phyloP scores from a whole-genome alignment of 2,113 vertebrate species.

The Pristiophorus japonicus region DNA sequence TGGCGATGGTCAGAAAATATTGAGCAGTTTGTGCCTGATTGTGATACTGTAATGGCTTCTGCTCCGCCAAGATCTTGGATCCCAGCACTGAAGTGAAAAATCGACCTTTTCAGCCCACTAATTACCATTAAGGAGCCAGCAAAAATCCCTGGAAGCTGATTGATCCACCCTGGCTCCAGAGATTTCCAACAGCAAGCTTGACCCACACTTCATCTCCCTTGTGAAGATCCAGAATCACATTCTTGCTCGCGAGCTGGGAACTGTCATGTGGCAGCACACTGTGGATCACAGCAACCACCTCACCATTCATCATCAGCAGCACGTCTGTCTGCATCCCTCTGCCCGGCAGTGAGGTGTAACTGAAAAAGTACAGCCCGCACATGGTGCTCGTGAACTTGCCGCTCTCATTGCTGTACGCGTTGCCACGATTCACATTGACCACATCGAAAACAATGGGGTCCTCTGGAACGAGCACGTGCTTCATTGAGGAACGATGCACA shows the following conservation, averaged over 20 bases:
- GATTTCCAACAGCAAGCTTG: neutral
- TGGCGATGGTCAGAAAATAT: neutral
- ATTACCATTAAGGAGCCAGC: neutral
- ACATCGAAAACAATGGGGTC: neutral
- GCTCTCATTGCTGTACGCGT: neutral
- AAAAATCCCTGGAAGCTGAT: neutral
- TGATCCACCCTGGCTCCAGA: neutral
- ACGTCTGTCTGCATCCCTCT: neutral
- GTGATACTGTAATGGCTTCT: neutral
- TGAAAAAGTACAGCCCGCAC: neutral
- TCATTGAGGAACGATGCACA: neutral
- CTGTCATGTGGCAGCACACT: neutral
- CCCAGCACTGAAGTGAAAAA: neutral
- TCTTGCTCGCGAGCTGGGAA: neutral
- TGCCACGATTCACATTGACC: neutral
- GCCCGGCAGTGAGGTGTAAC: neutral
- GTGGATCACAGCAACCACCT: neutral
- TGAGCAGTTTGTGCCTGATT: neutral
- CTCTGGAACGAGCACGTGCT: neutral
- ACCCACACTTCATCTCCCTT: neutral
- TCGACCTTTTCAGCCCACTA: neutral
- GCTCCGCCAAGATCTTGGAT: neutral
- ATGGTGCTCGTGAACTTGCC: neutral
- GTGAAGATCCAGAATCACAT: neutral
- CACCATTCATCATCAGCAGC: neutral